These are phyloP conservation scores for Thunnus maccoyii DNA, from an alignment of 2,113 vertebrate species.

Conservation along the genomic window DNA sequence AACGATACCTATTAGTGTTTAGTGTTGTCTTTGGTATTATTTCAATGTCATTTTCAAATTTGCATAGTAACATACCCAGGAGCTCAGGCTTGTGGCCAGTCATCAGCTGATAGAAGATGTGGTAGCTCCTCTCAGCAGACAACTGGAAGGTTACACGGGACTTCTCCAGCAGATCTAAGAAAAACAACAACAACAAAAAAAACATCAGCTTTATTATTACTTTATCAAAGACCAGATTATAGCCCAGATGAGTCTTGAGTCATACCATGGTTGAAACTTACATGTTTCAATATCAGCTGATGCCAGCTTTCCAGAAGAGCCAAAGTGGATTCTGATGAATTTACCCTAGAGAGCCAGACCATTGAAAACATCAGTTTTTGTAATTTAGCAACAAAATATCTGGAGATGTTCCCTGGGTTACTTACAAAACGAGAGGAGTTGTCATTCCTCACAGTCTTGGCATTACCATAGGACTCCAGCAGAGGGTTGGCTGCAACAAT, in stretches of 20 bases:
- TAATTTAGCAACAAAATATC: neutral
- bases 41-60: too few species aligned
- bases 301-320: slow-evolving; percentile 90
- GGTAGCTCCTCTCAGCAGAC: slow-evolving; percentile 84
- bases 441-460: slow-evolving; percentile 91
- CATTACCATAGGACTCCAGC: slow-evolving; percentile 89
- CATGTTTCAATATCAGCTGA: slow-evolving; percentile 98
- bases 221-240: too few species aligned
- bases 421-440: slow-evolving; percentile 91
- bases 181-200: neutral
- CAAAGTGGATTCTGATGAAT: slow-evolving; percentile 96
- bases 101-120: slow-evolving; percentile 85
- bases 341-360: slow-evolving; percentile 82
- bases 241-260: too few species aligned
- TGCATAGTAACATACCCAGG: slow-evolving; percentile 53
- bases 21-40: too few species aligned
- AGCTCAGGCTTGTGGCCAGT: slow-evolving; percentile 84
- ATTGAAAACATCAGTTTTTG: slow-evolving; percentile 5
- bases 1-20: too few species aligned
- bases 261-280: neutral
- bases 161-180: slow-evolving; percentile 81
- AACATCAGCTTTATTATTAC: too few species aligned
- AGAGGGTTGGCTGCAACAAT: slow-evolving; percentile 86
- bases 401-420: slow-evolving; percentile 23
- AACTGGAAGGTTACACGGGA: slow-evolving; percentile 80